Evolutionary conservation across 2,888 invertebrate species (phyloP).

Genomic region (Andrena trimmerana): DNA sequence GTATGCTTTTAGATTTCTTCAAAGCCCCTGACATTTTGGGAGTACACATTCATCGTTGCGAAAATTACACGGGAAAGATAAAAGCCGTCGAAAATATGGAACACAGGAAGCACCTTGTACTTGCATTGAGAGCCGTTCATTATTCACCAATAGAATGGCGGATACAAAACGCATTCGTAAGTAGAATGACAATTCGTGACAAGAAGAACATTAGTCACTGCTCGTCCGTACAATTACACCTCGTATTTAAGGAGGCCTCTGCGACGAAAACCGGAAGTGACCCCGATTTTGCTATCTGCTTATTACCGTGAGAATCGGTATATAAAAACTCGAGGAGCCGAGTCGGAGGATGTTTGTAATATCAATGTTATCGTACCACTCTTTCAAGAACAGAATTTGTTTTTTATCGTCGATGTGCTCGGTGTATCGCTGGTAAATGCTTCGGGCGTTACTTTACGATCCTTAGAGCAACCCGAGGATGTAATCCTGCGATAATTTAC

Average conservation of each 20-base stretch:
- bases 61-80: neutral
- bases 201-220: neutral
- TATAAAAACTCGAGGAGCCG: neutral
- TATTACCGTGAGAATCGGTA: slow-evolving; percentile 50
- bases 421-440: neutral
- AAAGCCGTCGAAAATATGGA: neutral
- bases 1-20: neutral
- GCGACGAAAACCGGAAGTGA: slow-evolving; percentile 57
- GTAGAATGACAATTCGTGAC: neutral
- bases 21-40: neutral
- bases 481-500: neutral
- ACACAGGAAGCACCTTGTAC: neutral
- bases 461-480: neutral
- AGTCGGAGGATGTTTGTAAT: neutral
- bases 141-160: neutral
- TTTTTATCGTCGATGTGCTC: neutral
- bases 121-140: neutral
- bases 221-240: slow-evolving; percentile 22
- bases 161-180: neutral
- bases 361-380: neutral
- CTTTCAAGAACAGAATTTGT: neutral
- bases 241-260: slow-evolving; percentile 3
- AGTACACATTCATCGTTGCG: neutral
- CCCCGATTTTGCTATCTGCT: slow-evolving; percentile 57
- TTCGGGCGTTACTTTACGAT: neutral